These are phyloP conservation scores for Patagioenas fasciata DNA, from an alignment of 2,113 vertebrate genomes.

Conservation along the genomic window DNA sequence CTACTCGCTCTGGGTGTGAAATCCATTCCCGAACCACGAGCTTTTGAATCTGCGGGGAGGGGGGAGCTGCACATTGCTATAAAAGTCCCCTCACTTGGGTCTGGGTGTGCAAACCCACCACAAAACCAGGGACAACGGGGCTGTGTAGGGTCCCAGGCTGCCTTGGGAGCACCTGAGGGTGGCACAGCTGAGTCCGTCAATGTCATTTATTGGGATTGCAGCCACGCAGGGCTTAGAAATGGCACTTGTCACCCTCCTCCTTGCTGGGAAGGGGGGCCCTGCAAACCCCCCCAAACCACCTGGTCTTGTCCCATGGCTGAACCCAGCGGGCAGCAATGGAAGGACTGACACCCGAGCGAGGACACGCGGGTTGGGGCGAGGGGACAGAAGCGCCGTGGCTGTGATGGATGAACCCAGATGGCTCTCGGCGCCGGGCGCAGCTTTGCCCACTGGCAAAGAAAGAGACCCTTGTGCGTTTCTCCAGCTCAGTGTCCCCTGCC, in stretches of 20 bases:
- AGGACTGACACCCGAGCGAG: not conserved
- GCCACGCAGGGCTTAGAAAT: not conserved
- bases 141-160: accelerated
- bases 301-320: not conserved
- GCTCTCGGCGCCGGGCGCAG: not conserved
- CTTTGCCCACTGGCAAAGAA: not conserved
- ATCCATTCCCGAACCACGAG: not conserved
- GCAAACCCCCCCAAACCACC: not conserved
- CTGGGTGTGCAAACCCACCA: not conserved
- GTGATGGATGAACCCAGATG: not conserved
- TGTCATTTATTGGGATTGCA: not conserved
- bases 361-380: not conserved
- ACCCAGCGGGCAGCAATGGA: not conserved
- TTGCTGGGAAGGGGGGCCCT: not conserved
- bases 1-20: not conserved
- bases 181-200: not conserved
- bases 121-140: accelerated
- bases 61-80: not conserved
- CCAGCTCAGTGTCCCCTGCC: not conserved
- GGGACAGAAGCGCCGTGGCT: not conserved
- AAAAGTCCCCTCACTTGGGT: accelerated
- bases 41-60: not conserved
- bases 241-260: not conserved
- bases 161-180: accelerated
- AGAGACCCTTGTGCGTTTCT: not conserved